Evolutionary conservation across 2,888 invertebrate species (phyloP).

Genomic region (Lissocephala sabroskyi): DNA sequence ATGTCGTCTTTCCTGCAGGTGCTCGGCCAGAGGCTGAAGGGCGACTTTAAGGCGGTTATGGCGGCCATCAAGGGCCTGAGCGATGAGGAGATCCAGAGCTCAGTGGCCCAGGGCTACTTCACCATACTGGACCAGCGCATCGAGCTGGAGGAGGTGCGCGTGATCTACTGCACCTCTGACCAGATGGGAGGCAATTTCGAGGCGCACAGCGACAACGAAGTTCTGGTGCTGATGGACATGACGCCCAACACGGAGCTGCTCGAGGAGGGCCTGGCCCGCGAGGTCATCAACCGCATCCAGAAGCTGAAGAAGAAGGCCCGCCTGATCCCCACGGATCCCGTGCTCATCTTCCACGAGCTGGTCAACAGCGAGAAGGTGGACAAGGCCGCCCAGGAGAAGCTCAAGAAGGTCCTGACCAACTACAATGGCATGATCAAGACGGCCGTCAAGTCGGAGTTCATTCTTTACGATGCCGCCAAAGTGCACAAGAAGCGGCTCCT

Average conservation of each 20-base stretch:
- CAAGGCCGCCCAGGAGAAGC: constrained; percentile 67
- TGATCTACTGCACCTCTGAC: constrained; percentile 75
- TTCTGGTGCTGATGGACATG: constrained; percentile 90
- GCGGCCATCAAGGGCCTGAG: constrained; percentile 84
- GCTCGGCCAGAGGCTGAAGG: constrained; percentile 88
- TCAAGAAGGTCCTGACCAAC: constrained; percentile 79
- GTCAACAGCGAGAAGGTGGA: constrained; percentile 69
- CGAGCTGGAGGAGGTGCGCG: constrained; percentile 83
- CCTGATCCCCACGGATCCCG: constrained; percentile 92
- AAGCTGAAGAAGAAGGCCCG: constrained; percentile 96
- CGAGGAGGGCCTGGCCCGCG: constrained; percentile 95
- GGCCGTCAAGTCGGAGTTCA: constrained; percentile 86
- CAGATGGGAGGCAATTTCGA: constrained; percentile 81
- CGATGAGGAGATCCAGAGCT: constrained; percentile 85
- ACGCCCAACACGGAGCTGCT: constrained; percentile 91
- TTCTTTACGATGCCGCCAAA: constrained; percentile 31
- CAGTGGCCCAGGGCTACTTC: constrained; percentile 81
- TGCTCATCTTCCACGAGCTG: constrained; percentile 81
- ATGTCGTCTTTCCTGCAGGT: constrained; percentile 32
- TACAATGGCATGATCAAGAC: constrained; percentile 85
- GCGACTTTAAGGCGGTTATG: constrained; percentile 90
- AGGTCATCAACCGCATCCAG: constrained; percentile 96
- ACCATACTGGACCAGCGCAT: constrained; percentile 84
- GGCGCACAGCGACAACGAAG: constrained; percentile 91
- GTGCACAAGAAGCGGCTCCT: constrained; percentile 52